Base-by-base conservation (phyloP, 1,140 invertebrate species). In the Scaptomyza graminum region DNA sequence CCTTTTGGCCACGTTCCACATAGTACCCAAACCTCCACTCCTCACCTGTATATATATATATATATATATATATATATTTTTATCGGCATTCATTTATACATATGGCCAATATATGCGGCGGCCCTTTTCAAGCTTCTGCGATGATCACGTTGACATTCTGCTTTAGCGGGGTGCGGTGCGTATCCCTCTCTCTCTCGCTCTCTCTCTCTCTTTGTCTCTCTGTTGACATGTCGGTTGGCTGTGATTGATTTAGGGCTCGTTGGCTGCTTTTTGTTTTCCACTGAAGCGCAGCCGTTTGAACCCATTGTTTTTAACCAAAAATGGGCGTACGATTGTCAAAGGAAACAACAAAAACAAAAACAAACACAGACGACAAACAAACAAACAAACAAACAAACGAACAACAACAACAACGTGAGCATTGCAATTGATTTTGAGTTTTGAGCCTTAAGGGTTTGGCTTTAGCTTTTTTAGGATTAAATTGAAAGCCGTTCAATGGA, bases 261-360 rank as follows among this genome's bases (percentile, higher is more conserved):
- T 80, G 75, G 62, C 70, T 67, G 75, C 57, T 88, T 87, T 79
- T 82, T 83, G 76, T 87, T 88, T 87, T 87, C 83, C 83, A 75
- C 78, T 76, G 82, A 85, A 85, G 78, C 82, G 82, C 82, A 79
- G 67, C 78, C 82, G 71, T 79, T 88, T 88, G 82, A 88, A 83
- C 83, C 83, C 83, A 87, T 84, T 84, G 81, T 84, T 88, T 88
- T 87, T 72, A 80, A 72, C 79, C 83, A 76, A 82, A 88, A 82
- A 88, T 73, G 76, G 82, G 77, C 74, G 61, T 63, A 76, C 72
- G 67, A 75, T 70, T 75, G 72, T 75, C 67, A 75, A 41, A 46
- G 43, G 59, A 25, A 18, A 57, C 2, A 39, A n/a, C 5, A 12
- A 41, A 41, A 39, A 39, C 37, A 39, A 39, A 39, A 39, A 39